Percentiles rank a stretch among this genome's conserved stretches.
phyloP scores from a whole-genome alignment of 2,797 vertebrate genomes.

The Falco naumanni region DNA sequence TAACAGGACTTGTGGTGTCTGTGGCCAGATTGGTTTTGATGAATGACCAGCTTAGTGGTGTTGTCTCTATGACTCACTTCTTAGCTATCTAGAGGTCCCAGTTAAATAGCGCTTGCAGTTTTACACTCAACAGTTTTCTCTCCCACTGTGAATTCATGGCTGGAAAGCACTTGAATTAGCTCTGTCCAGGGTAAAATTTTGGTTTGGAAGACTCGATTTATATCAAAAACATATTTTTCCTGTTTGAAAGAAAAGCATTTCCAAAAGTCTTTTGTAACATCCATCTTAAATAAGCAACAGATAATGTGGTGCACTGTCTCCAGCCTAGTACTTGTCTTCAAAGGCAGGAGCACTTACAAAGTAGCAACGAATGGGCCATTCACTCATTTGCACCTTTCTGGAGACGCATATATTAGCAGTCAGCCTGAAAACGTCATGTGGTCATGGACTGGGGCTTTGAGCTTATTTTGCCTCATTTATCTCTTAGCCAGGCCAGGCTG shows the following conservation, averaged over 20 bases:
- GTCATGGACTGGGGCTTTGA: neutral
- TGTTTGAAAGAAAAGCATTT: neutral
- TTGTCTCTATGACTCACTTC: conserved; percentile 61
- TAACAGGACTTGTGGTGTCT: conserved; percentile 56
- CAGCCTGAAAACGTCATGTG: neutral
- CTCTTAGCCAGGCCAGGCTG: neutral
- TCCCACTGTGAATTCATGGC: conserved; percentile 30
- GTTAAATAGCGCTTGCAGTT: neutral
- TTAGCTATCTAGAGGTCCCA: conserved; percentile 41
- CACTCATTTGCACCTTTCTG: neutral
- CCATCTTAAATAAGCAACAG: neutral
- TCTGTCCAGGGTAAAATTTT: conserved; percentile 18
- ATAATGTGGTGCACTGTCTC: neutral
- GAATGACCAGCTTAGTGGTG: conserved; percentile 68
- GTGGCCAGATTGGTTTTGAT: conserved; percentile 70
- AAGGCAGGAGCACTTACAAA: neutral
- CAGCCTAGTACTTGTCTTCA: neutral
- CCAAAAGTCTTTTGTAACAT: neutral
- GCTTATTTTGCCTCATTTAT: neutral
- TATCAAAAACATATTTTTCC: neutral
- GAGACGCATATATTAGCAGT: neutral
- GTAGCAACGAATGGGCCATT: neutral
- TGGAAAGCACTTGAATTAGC: neutral
- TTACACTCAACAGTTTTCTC: neutral
- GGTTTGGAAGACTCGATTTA: neutral